phyloP scores from a whole-genome alignment of 1,140 invertebrate species.

The Caerostris extrusa region DNA sequence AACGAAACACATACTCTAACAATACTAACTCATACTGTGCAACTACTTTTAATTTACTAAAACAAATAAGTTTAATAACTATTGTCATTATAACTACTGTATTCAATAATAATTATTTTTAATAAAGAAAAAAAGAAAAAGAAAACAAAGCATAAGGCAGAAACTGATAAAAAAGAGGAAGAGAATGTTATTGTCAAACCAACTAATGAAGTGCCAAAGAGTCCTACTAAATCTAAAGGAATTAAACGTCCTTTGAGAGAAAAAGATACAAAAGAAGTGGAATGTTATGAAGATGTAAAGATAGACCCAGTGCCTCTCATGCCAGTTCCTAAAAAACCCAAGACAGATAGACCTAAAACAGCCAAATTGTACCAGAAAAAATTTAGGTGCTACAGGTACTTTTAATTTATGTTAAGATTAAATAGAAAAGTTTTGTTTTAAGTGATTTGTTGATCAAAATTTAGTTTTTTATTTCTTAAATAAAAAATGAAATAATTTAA shows the following conservation, averaged over 20 bases:
- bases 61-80: no score
- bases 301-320: constrained; percentile 74
- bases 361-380: constrained; percentile 94
- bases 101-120: neutral
- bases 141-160: constrained; percentile 82
- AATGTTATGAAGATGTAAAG: constrained; percentile 74
- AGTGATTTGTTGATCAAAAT: neutral
- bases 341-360: constrained; percentile 86
- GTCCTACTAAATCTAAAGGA: constrained; percentile 51
- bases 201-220: constrained; percentile 25
- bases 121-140: constrained; percentile 80
- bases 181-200: neutral
- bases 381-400: constrained; percentile 89
- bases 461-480: neutral
- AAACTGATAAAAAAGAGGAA: constrained; percentile 82
- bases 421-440: neutral
- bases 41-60: no score
- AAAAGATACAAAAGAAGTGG: constrained; percentile 59
- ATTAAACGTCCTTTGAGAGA: constrained; percentile 61
- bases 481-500: neutral
- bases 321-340: constrained; percentile 78
- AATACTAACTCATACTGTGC: no score
- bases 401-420: neutral
- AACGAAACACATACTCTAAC: no score
- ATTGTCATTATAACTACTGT: no score